Percentiles rank a stretch among this genome's conserved stretches.
phyloP scores from a whole-genome alignment of 2,888 invertebrate species.

The Lasioglossum lativentre region DNA sequence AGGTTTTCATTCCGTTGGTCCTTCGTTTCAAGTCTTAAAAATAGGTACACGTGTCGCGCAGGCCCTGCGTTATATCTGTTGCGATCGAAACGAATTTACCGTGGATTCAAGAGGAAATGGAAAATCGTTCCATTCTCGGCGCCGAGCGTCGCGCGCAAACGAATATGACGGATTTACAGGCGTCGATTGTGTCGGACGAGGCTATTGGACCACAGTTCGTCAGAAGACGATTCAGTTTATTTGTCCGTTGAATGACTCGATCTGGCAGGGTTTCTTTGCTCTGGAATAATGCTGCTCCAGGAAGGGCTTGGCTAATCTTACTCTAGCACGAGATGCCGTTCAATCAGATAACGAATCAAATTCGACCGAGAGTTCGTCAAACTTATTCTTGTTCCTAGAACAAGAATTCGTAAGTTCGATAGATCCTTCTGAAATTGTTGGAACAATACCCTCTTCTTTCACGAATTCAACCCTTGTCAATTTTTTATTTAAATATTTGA shows the following conservation, averaged over 20 bases:
- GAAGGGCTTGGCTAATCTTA: not conserved
- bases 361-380: not conserved
- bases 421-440: not conserved
- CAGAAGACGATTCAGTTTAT: conserved; percentile 50
- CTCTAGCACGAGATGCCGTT: too few species aligned
- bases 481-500: too few species aligned
- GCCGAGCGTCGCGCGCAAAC: conserved; percentile 27
- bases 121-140: conserved; percentile 58
- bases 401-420: not conserved
- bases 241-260: conserved; percentile 40
- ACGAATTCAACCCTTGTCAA: too few species aligned
- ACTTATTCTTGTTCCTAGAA: not conserved
- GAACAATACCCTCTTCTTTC: not conserved
- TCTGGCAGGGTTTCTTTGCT: not conserved
- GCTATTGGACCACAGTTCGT: conserved; percentile 26
- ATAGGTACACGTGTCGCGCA: conserved; percentile 59
- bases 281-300: conserved; percentile 8
- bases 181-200: conserved; percentile 29
- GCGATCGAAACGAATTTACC: conserved; percentile 51
- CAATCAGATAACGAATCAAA: not conserved
- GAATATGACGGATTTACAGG: conserved; percentile 44
- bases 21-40: conserved; percentile 61
- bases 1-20: conserved; percentile 15
- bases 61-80: conserved; percentile 29
- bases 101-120: conserved; percentile 47